Evolutionary conservation across 2,888 invertebrate species (phyloP).

Genomic region (Hydraecia micacea): DNA sequence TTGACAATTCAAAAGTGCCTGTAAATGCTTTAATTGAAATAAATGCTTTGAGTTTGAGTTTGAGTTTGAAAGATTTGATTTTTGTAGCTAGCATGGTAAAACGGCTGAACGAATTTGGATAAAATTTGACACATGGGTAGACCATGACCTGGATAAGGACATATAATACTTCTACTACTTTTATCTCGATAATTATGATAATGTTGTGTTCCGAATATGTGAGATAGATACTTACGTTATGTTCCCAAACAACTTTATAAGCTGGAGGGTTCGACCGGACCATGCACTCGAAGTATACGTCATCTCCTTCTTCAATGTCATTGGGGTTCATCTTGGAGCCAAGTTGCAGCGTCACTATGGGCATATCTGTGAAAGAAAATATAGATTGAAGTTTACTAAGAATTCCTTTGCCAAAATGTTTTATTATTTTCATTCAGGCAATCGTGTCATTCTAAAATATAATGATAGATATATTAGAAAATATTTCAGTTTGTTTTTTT

Average conservation of each 20-base stretch:
- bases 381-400: not conserved
- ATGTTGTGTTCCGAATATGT: no score
- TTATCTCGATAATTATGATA: no score
- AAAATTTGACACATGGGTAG: not conserved
- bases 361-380: constrained; percentile 77
- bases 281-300: constrained; percentile 87
- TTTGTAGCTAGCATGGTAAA: no score
- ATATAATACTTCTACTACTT: not conserved
- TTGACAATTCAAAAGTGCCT: no score
- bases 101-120: not conserved
- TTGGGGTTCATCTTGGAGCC: constrained; percentile 87
- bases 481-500: not conserved
- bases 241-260: constrained; percentile 89
- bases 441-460: not conserved
- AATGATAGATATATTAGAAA: not conserved
- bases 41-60: no score
- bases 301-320: constrained; percentile 88
- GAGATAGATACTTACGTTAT: constrained; percentile 82
- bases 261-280: constrained; percentile 89
- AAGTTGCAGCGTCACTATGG: constrained; percentile 83
- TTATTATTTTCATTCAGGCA: not conserved
- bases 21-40: no score
- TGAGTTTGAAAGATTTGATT: not conserved
- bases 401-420: not conserved
- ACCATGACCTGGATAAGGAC: not conserved